Evolutionary conservation across 1,140 invertebrate species (phyloP), one percentile per base, ranked within the genome.

Genomic region (Gryllus bimaculatus): DNA sequence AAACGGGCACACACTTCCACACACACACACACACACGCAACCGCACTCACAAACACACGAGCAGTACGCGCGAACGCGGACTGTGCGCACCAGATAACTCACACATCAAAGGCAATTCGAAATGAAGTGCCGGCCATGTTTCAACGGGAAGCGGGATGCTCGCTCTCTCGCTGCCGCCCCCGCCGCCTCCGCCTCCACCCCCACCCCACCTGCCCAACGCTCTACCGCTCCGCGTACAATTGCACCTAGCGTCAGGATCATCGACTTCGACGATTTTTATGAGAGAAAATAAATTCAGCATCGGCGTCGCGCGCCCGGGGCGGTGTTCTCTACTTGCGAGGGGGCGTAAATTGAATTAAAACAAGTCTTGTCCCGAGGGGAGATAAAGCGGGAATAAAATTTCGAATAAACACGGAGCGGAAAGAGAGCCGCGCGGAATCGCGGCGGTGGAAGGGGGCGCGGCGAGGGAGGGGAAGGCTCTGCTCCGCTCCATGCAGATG

Each of bases 311-410:
- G 3, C 54, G 10, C 10, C 54, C 54, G 54, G 54, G 54, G 54
- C 54, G 54, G 18, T 39, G 26, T 39, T 10, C 54, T 10, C 54
- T 66, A 66, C 54, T 66, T 66, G 10, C 54, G 54, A 66, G 2
- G 10, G n/a, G 54, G 54, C 54, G 54, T 66, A 66, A 66, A 66
- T 66, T 66, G 54, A 66, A 66, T 66, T 66, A 66, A 66, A 66
- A 66, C 54, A 66, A 66, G 54, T 66, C 54, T 66, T 66, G 54
- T 66, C 18, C 54, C 54, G 54, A 66, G 54, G 54, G 54, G 54
- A 66, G 54, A 66, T 66, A 66, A 66, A 66, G 54, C 10, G 54
- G 54, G 54, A 66, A 66, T 66, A 66, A 66, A 66, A 66, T 66
- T 66, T 66, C 54, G 54, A 66, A 66, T 66, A 66, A 66, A 66